Base-by-base conservation (phyloP, 2,113 vertebrate species). In the Tringa solitaria region DNA sequence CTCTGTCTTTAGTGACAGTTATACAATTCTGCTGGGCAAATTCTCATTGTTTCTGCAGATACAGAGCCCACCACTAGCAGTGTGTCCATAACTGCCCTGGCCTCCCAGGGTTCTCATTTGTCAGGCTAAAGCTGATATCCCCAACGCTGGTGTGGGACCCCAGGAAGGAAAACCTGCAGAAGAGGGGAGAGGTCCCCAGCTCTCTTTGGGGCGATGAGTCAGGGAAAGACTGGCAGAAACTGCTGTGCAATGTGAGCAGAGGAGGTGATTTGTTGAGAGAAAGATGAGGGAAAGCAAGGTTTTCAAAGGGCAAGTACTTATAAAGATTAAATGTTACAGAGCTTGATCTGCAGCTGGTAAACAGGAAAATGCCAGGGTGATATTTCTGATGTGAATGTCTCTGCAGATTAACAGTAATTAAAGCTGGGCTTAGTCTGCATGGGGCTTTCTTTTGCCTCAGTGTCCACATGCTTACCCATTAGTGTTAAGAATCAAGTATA, bases 291-390 rank as follows among this genome's bases (percentile, higher is more conserved):
- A 95, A 94, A 87, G 63, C 41, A 86, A 83, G 39, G 61, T 64
- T 95, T 93, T 84, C 93, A 95, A 97, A 96, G 95, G 90, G 83
- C 85, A 93, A 90, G 43, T 84, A 45, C 85, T 90, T 84, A 48
- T 2, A 56, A 64, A 92, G 85, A 86, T 90, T 90, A 94, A 95
- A 96, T 92, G 88, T 90, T 96, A 89, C 79, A 48, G 88, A 93
- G 88, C 76, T 84, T 90, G 90, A 80, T 85, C 64, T 95, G 85
- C 73, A 78, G 56, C 90, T 90, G 85, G 95, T 92, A 94, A 95
- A 96, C 86, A 90, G 68, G 85, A 78, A 97, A 95, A 96, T 96
- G 93, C 92, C 92, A 97, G 83, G 60, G 83, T 97, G 90, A 30
- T 97, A 96, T 95, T 96, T 96, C 86, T 75, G 39, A 84, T 45